These are phyloP conservation scores for Hexactinellida sp. DNA, from an alignment of 37 sponge, comb jelly and placozoan genomes.

Conservation along the genomic window DNA sequence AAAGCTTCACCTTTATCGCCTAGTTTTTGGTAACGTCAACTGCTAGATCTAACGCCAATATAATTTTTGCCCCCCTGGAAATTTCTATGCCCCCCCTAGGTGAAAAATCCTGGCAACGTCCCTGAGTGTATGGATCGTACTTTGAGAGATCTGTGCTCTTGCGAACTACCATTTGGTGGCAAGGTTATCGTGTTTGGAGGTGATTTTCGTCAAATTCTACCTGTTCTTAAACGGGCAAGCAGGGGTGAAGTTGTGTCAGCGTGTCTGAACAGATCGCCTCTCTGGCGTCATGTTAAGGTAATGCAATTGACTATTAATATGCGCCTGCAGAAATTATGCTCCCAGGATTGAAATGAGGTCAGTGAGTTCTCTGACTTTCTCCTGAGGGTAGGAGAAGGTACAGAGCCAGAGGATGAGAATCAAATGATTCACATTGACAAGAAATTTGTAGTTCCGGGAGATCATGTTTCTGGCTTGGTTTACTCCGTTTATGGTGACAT, in stretches of 20 bases:
- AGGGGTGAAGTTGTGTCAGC: neutral
- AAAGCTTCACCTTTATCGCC: too few species aligned
- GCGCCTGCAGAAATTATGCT: neutral
- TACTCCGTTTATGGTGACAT: too few species aligned
- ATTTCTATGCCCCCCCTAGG: too few species aligned
- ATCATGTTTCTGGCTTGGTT: too few species aligned
- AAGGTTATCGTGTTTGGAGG: neutral
- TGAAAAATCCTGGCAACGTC: too few species aligned
- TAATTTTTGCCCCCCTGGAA: too few species aligned
- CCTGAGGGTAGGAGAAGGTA: constrained; percentile 1
- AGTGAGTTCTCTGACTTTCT: neutral
- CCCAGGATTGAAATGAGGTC: neutral
- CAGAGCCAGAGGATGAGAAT: neutral
- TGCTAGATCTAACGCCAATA: too few species aligned
- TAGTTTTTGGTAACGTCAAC: too few species aligned
- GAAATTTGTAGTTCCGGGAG: neutral
- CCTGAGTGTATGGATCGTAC: neutral
- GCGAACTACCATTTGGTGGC: neutral
- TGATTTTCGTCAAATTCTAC: neutral
- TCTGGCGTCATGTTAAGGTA: neutral
- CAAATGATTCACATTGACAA: neutral
- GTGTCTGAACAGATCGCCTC: neutral
- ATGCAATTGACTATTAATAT: neutral
- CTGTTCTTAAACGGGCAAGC: neutral
- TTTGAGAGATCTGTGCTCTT: neutral